Conservation (phyloP, 2,797 vertebrate genomes). For the Melanogrammus aeglefinus region DNA sequence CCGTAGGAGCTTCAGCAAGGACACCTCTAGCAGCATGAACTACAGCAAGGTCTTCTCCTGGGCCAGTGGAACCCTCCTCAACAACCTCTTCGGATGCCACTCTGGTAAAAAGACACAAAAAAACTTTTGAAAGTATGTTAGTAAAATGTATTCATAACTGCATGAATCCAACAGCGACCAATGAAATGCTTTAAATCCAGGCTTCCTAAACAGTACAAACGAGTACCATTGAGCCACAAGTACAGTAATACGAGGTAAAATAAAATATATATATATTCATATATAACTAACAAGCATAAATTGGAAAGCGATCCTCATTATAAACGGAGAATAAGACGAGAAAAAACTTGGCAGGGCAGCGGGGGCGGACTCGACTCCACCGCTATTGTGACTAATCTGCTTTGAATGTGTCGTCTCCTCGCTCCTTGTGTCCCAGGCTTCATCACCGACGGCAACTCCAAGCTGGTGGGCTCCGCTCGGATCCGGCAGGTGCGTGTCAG, state of each 20-base stretch:
- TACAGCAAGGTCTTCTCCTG: constrained; percentile 80
- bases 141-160: neutral
- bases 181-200: neutral
- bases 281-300: neutral
- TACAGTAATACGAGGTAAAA: neutral
- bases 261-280: too few relatives aligned
- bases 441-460: constrained; percentile 94
- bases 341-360: neutral
- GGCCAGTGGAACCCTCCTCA: constrained; percentile 80
- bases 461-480: constrained; percentile 84
- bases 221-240: neutral
- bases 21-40: constrained; percentile 65
- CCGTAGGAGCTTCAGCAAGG: constrained; percentile 73
- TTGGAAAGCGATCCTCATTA: neutral
- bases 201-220: neutral
- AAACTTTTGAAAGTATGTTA: neutral
- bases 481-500: constrained; percentile 85
- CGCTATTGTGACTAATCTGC: neutral
- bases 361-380: neutral
- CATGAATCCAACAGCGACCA: neutral
- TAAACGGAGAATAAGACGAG: neutral
- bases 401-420: neutral
- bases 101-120: constrained; percentile 73
- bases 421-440: constrained; percentile 75
- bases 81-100: constrained; percentile 79